Base-by-base conservation (phyloP, 2,113 vertebrate genomes). In the Tetraodon nigroviridis region DNA sequence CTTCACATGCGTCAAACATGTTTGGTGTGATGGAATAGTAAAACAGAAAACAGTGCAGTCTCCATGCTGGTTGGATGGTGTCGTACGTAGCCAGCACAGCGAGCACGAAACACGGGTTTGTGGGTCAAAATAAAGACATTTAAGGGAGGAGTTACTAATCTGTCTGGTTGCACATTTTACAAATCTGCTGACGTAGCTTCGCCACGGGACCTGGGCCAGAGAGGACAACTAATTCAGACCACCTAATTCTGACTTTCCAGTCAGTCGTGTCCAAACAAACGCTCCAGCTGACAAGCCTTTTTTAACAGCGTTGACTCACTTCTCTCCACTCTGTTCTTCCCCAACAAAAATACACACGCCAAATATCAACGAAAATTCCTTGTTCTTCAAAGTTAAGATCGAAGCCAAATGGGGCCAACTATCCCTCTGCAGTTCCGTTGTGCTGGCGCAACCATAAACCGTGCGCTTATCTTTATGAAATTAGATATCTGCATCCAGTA, bases 181-280 rank as follows among this genome's bases (percentile, higher is more conserved):
- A 69, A 79, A 69, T 61, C 50, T 13, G 52, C 32, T 71, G 73
- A 80, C 57, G 81, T 71, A 75, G 41, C 45, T 16, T 64, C 20
- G 8, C 55, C 51, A 45, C 40, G 29, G 52, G 63, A 51, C 32
- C 40, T 8, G 13, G 20, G 48, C 64, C 77, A 76, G 63, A 72
- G 59, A 68, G 77, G 49, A 78, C 66, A 71, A 47, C 55, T 73
- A 58, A 63, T 70, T 69, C 52, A 56, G 74, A 70, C 32, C 63
- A 69, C 46, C 61, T 81, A 51, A 80, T 75, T 79, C 56, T 71
- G 58, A 73, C 47, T 57, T 82, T 81, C 81, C 79, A 76, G 52
- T 37, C 58, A 40, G 42, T 63, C 56, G 21, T 50, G 49, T 71
- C 14, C 49, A 55, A 21, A 69, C 48, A 46, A 21, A 45, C 8